A percentile compares a stretch with the other conserved stretches of the same genome.
phyloP scores from a whole-genome alignment of 2,113 vertebrate species.

The Collichthys lucidus region DNA sequence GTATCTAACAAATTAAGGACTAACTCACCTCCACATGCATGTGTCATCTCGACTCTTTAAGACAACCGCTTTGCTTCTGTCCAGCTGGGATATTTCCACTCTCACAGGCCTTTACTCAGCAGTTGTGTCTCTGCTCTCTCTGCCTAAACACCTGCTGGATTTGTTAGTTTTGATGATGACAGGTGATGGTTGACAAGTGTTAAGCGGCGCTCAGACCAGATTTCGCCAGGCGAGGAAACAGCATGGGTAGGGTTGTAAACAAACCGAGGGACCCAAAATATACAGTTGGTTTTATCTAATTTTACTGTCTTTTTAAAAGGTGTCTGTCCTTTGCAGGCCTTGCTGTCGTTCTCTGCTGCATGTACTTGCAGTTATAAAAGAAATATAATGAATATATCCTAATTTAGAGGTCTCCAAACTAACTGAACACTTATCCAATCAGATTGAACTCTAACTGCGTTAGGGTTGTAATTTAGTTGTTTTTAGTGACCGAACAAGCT shows the following conservation, averaged over 20 bases:
- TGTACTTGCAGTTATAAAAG: not conserved
- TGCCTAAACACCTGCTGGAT: constrained; percentile 51
- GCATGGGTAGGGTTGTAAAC: not conserved
- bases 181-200: not conserved
- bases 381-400: not conserved
- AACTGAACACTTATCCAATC: not conserved
- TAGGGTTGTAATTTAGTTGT: not conserved
- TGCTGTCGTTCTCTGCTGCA: not conserved
- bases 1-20: constrained; percentile 70
- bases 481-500: not conserved
- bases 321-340: not conserved
- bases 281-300: not conserved
- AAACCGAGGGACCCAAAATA: not conserved
- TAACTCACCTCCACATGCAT: constrained; percentile 85
- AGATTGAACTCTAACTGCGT: not conserved
- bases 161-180: constrained; percentile 6
- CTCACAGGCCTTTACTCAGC: constrained; percentile 34
- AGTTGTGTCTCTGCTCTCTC: constrained; percentile 30
- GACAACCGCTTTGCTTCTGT: constrained; percentile 67
- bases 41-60: constrained; percentile 69
- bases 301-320: not conserved
- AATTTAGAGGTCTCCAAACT: not conserved
- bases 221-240: not conserved
- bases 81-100: constrained; percentile 41
- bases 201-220: constrained; percentile 21